A percentile compares a stretch with the other conserved stretches of the same genome.
Conservation (phyloP, 2,888 invertebrate species). For the Pterostichus niger region DNA sequence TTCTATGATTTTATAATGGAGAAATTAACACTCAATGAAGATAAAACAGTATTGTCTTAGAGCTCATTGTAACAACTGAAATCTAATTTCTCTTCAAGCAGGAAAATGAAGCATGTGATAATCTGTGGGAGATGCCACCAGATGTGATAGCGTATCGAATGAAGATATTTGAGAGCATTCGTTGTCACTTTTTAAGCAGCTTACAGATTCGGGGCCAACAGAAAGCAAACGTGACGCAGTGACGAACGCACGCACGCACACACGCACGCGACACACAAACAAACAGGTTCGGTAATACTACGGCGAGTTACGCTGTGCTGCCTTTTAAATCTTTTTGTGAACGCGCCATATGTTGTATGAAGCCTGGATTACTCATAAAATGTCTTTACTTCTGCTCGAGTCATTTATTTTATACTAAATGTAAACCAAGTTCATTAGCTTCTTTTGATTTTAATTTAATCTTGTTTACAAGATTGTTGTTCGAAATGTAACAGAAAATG, state of each 20-base stretch:
- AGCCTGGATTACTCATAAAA: constrained; percentile 39
- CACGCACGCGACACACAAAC: constrained; percentile 52
- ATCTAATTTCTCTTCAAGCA: neutral
- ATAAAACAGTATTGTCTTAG: too few relatives aligned
- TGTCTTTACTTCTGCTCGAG: neutral
- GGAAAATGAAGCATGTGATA: neutral
- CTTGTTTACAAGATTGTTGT: neutral
- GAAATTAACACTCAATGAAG: too few relatives aligned
- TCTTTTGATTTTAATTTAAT: neutral
- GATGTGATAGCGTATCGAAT: constrained; percentile 5
- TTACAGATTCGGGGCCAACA: constrained; percentile 51
- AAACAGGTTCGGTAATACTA: constrained; percentile 55
- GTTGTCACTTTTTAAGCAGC: constrained; percentile 59
- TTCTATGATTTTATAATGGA: too few relatives aligned
- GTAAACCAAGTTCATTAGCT: neutral
- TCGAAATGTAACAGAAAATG: too few relatives aligned
- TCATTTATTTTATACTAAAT: neutral
- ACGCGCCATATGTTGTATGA: constrained; percentile 29
- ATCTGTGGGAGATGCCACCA: constrained; percentile 42
- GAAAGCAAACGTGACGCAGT: constrained; percentile 54
- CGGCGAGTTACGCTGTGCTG: constrained; percentile 42
- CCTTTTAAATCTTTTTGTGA: constrained; percentile 55
- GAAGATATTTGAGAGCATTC: neutral
- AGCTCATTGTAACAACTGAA: too few relatives aligned
- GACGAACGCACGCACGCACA: neutral